A percentile compares a stretch with the other conserved stretches of the same genome.
phyloP scores from a whole-genome alignment of 2,797 vertebrate species.

The Acanthornis magna region DNA sequence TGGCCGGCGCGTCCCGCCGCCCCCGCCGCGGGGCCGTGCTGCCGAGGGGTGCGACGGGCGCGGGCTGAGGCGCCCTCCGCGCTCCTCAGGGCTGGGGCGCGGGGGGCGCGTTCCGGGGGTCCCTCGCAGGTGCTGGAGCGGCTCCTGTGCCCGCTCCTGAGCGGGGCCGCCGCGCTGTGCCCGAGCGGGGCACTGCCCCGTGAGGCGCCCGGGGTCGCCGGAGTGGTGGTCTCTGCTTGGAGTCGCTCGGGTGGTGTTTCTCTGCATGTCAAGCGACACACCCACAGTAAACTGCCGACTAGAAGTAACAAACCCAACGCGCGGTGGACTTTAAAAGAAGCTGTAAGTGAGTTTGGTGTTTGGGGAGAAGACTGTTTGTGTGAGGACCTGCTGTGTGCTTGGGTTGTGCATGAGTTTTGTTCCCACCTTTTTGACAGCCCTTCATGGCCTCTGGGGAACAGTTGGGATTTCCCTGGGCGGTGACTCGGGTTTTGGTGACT shows the following conservation, averaged over 20 bases:
- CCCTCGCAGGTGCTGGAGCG: neutral
- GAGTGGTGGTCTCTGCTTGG: fast-evolving
- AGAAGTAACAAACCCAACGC: neutral
- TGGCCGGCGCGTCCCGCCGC: neutral
- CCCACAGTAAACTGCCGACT: neutral
- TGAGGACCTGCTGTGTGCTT: neutral
- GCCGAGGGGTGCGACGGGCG: neutral
- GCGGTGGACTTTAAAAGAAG: neutral
- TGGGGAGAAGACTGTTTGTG: neutral
- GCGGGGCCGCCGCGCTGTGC: neutral
- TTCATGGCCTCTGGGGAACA: neutral
- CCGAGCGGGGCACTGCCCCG: neutral
- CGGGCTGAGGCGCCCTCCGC: neutral
- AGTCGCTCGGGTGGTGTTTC: neutral
- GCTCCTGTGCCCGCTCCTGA: neutral
- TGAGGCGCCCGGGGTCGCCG: neutral
- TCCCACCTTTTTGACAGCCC: fast-evolving
- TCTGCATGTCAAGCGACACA: neutral
- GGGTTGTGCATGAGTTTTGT: fast-evolving
- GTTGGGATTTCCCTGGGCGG: neutral
- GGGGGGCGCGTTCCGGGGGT: neutral
- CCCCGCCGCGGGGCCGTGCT: neutral
- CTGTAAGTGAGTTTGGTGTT: neutral
- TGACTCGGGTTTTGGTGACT: neutral
- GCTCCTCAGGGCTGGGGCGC: neutral